Percentiles rank a stretch among this genome's conserved stretches.
Conservation (phyloP, 2,113 vertebrate genomes). For the Notiomystis cincta region DNA sequence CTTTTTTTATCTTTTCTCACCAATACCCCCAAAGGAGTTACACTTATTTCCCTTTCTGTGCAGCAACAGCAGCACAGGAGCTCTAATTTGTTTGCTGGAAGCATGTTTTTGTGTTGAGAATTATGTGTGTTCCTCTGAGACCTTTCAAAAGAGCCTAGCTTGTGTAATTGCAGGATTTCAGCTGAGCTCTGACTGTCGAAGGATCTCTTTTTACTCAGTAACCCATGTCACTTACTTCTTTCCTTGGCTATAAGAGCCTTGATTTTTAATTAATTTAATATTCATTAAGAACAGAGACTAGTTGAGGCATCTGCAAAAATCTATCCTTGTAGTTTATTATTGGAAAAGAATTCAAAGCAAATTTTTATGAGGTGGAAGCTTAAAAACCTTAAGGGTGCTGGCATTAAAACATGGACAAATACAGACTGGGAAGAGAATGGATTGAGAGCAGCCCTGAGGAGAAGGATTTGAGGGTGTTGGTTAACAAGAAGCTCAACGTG, state of each 20-base stretch:
- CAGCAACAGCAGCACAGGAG: not conserved
- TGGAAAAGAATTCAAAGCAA: not conserved
- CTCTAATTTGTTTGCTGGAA: slow-evolving; percentile 23
- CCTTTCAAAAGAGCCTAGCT: not conserved
- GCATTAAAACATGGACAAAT: not conserved
- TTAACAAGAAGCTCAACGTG: not conserved
- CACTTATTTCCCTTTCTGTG: not conserved
- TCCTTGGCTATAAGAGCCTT: not conserved
- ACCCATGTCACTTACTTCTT: not conserved
- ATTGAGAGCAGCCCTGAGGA: not conserved
- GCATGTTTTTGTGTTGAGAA: not conserved
- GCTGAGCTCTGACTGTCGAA: not conserved
- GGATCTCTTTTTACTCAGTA: not conserved
- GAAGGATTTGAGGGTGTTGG: not conserved
- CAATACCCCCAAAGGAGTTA: not conserved
- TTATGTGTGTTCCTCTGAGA: not conserved
- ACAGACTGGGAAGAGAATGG: not conserved
- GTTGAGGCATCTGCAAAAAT: slow-evolving; percentile 4
- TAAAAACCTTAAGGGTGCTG: not conserved
- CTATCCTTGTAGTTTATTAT: not conserved
- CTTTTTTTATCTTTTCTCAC: not conserved
- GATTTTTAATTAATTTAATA: slow-evolving; percentile 33
- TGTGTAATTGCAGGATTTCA: not conserved
- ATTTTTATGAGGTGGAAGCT: not conserved
- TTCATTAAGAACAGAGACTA: not conserved